Percentiles rank a stretch among this genome's conserved stretches.
Evolutionary conservation across 2,888 invertebrate species (phyloP).

Genomic region (Dinocampus coccinellae): DNA sequence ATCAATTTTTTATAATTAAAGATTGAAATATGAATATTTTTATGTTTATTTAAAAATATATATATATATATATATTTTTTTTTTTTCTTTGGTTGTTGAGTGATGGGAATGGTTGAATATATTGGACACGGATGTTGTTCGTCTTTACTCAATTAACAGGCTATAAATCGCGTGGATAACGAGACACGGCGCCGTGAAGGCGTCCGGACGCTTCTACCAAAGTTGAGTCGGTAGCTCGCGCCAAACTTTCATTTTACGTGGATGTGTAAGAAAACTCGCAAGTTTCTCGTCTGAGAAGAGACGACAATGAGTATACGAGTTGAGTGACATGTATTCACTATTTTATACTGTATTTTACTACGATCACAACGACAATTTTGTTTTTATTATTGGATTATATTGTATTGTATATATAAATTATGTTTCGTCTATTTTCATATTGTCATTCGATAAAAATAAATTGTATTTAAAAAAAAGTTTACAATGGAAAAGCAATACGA

Average conservation of each 20-base stretch:
- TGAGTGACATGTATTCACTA: conserved; percentile 43
- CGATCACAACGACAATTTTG: conserved; percentile 38
- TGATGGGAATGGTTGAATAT: conserved; percentile 14
- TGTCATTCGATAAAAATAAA: conserved; percentile 65
- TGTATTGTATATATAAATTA: conserved; percentile 58
- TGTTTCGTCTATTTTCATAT: conserved; percentile 65
- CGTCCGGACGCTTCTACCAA: conserved; percentile 59
- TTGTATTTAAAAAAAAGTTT: conserved; percentile 66
- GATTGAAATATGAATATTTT: background rate
- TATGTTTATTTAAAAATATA: background rate
- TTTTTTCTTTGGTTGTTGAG: background rate
- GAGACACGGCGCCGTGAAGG: conserved; percentile 67
- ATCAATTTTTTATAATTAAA: too few relatives aligned
- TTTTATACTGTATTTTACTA: conserved; percentile 37
- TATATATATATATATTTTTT: background rate
- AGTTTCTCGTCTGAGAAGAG: conserved; percentile 42
- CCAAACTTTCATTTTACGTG: conserved; percentile 44
- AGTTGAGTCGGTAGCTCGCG: too few relatives aligned
- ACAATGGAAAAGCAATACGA: conserved; percentile 63
- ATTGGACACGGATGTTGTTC: conserved; percentile 59
- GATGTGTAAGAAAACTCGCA: conserved; percentile 42
- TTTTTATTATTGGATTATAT: conserved; percentile 45
- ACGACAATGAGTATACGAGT: conserved; percentile 20
- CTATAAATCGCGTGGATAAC: conserved; percentile 67
- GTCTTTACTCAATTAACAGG: conserved; percentile 66